Percentiles rank a stretch among this genome's conserved stretches.
phyloP scores from a whole-genome alignment of 2,113 vertebrate species.

The Coreoperca whiteheadi region DNA sequence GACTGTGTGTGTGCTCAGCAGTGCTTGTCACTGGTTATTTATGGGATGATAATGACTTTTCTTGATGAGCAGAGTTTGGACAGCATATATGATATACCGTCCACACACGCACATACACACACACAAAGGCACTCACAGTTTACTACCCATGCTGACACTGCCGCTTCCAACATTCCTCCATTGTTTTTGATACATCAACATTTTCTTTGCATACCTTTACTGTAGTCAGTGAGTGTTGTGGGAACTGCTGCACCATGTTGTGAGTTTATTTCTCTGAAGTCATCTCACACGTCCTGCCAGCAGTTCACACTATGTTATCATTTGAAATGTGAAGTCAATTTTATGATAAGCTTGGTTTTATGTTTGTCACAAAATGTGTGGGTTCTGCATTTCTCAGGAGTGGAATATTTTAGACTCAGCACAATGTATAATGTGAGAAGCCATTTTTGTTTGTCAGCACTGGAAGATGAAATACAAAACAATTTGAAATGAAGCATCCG shows the following conservation, averaged over 20 bases:
- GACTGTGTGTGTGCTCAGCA: slow-evolving; percentile 71
- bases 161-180: slow-evolving; percentile 70
- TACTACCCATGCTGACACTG: slow-evolving; percentile 72
- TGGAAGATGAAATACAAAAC: slow-evolving; percentile 26
- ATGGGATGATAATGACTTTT: slow-evolving; percentile 74
- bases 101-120: slow-evolving; percentile 36
- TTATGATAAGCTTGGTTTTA: slow-evolving; percentile 52
- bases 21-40: slow-evolving; percentile 77
- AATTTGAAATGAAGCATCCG: slow-evolving; percentile 29
- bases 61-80: slow-evolving; percentile 66
- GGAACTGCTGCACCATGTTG: slow-evolving; percentile 30
- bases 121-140: slow-evolving; percentile 42
- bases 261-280: slow-evolving; percentile 68
- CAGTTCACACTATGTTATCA: slow-evolving; percentile 37
- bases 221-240: slow-evolving; percentile 43
- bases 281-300: slow-evolving; percentile 40
- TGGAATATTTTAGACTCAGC: slow-evolving; percentile 24
- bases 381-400: slow-evolving; percentile 40
- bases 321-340: slow-evolving; percentile 44
- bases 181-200: slow-evolving; percentile 75
- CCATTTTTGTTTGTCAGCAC: slow-evolving; percentile 55
- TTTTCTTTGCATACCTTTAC: slow-evolving; percentile 61
- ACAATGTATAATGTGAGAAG: slow-evolving; percentile 35
- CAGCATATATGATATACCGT: slow-evolving; percentile 64
- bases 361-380: slow-evolving; percentile 54